These are phyloP conservation scores for Pelusios castaneus DNA, from an alignment of 2,113 vertebrate genomes.

Conservation along the genomic window DNA sequence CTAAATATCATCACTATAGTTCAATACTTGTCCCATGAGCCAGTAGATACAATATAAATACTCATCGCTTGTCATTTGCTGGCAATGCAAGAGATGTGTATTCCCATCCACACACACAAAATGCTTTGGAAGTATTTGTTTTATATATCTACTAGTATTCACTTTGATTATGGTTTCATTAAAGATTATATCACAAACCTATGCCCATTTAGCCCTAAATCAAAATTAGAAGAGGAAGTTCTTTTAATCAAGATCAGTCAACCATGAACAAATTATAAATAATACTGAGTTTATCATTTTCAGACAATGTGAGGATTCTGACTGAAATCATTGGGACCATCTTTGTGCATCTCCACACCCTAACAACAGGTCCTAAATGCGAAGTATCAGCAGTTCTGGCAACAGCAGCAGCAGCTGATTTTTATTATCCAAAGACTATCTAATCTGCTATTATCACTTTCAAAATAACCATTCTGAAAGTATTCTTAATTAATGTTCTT, in stretches of 20 bases:
- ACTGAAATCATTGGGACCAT: background rate
- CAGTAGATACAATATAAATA: background rate
- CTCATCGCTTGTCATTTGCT: background rate
- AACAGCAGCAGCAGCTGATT: background rate
- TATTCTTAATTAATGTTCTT: slow-evolving; percentile 39
- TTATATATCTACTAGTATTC: background rate
- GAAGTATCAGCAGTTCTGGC: background rate
- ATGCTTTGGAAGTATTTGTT: background rate
- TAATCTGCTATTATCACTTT: background rate
- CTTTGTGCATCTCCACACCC: background rate
- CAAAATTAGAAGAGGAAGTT: slow-evolving; percentile 30
- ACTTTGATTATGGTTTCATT: background rate
- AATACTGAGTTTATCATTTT: background rate
- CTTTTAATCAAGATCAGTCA: slow-evolving; percentile 39
- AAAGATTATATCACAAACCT: background rate
- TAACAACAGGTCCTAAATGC: background rate
- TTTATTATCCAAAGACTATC: background rate
- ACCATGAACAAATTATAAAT: slow-evolving; percentile 22
- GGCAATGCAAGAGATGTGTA: background rate
- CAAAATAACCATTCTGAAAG: background rate
- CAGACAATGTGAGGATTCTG: background rate
- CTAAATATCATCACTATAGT: background rate
- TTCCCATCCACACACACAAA: background rate
- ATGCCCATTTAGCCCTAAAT: background rate
- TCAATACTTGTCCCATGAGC: background rate